A percentile compares a stretch with the other conserved stretches of the same genome.
Evolutionary conservation across 2,797 vertebrate species (phyloP).

Genomic region (Acanthurus leucopareius): DNA sequence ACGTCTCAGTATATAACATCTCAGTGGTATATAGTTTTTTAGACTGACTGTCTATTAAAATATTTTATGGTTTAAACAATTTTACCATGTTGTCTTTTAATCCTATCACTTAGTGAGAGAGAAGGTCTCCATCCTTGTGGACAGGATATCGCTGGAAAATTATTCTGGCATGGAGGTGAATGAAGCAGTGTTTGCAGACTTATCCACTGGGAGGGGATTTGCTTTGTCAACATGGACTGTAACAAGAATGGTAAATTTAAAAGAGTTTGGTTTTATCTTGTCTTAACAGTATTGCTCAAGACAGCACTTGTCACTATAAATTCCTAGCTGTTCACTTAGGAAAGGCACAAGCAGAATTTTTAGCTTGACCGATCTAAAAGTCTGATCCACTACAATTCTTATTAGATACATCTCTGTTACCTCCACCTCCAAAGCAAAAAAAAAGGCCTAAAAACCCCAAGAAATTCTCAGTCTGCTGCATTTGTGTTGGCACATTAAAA

Average conservation of each 20-base stretch:
- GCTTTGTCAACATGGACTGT: not conserved
- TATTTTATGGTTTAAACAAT: not conserved
- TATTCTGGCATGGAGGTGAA: not conserved
- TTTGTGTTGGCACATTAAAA: too few species aligned
- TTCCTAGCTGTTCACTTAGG: too few species aligned
- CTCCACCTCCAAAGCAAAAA: too few species aligned
- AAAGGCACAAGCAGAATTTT: too few species aligned
- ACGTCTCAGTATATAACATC: not conserved
- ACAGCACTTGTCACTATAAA: too few species aligned
- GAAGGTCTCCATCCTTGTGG: not conserved
- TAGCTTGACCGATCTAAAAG: too few species aligned
- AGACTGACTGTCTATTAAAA: not conserved
- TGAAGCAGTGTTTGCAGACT: slow-evolving; percentile 8
- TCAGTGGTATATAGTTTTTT: not conserved
- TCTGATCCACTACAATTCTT: too few species aligned
- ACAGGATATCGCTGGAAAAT: not conserved
- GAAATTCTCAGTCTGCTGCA: too few species aligned
- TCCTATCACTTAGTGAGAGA: not conserved
- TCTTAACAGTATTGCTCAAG: not conserved
- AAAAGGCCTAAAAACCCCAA: too few species aligned
- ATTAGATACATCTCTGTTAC: too few species aligned
- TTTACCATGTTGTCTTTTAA: not conserved
- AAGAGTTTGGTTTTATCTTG: not conserved
- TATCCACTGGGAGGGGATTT: not conserved
- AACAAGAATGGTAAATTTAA: not conserved